Conservation (phyloP, 2,113 vertebrate species). For the Formicarius rufipectus region DNA sequence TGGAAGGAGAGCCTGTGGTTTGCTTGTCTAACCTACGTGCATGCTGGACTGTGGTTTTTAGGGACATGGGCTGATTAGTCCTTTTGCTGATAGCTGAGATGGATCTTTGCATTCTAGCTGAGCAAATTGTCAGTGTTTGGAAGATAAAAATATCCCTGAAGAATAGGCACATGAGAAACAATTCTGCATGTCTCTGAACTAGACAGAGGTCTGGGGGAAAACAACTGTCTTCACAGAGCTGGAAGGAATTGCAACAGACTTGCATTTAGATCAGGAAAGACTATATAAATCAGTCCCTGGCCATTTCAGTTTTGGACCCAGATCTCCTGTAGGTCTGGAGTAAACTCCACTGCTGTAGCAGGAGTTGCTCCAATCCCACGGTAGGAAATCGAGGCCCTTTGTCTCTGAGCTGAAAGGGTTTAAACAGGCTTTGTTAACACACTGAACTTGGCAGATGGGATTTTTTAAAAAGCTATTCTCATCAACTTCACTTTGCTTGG, state of each 20-base stretch:
- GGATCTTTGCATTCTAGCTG: not conserved
- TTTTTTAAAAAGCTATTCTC: conserved; percentile 3
- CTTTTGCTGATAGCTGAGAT: not conserved
- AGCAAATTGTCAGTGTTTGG: not conserved
- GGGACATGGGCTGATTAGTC: not conserved
- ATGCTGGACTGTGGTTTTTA: not conserved
- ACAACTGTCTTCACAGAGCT: not conserved
- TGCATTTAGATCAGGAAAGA: not conserved
- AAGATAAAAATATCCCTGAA: not conserved
- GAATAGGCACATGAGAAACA: not conserved
- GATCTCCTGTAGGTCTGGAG: not conserved
- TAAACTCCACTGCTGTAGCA: not conserved
- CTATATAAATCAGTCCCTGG: not conserved
- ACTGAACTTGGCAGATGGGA: not conserved
- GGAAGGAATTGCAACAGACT: not conserved
- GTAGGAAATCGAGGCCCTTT: not conserved
- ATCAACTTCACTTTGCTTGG: not conserved
- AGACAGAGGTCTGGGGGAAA: not conserved
- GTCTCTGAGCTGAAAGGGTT: not conserved
- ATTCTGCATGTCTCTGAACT: not conserved
- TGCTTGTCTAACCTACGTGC: not conserved
- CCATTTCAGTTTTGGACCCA: not conserved
- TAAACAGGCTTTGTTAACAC: not conserved
- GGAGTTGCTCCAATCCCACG: not conserved
- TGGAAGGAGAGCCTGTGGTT: not conserved